Percentiles rank a stretch among this genome's conserved stretches.
Conservation (phyloP, 2,797 vertebrate genomes). For the Orientallactaga sibirica region DNA sequence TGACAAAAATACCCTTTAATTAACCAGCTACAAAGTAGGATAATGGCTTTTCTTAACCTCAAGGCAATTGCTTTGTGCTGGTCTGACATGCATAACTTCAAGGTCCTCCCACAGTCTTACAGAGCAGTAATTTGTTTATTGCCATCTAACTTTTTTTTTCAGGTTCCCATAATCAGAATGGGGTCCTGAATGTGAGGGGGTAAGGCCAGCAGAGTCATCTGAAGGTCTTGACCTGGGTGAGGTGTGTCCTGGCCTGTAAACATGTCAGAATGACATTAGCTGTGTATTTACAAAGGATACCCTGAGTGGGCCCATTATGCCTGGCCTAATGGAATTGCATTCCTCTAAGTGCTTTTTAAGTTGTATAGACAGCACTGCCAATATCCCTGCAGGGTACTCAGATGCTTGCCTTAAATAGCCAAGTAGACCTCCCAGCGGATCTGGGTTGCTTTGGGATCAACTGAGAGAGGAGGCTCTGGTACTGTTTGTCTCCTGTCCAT, state of each 20-base stretch:
- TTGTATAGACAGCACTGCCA: conserved; percentile 57
- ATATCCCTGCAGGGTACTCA: conserved; percentile 73
- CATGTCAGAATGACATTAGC: conserved; percentile 70
- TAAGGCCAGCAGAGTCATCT: conserved; percentile 35
- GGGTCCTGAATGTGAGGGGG: conserved; percentile 30
- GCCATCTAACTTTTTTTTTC: background rate
- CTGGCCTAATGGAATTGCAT: conserved; percentile 71
- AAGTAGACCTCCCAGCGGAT: background rate
- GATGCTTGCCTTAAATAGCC: conserved; percentile 62
- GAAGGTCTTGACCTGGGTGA: conserved; percentile 66
- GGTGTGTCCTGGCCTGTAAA: conserved; percentile 48
- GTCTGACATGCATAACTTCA: conserved; percentile 65
- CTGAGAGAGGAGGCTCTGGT: background rate
- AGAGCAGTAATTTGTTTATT: conserved; percentile 65
- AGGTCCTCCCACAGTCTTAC: conserved; percentile 60
- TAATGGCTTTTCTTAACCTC: conserved; percentile 58
- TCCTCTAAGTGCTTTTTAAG: conserved; percentile 78
- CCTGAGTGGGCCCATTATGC: conserved; percentile 73
- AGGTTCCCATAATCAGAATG: conserved; percentile 17
- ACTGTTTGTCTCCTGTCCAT: background rate
- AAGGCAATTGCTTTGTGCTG: conserved; percentile 49
- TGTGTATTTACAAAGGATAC: conserved; percentile 61
- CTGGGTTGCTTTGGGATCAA: background rate
- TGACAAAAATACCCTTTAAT: conserved; percentile 71
- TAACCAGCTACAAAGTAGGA: conserved; percentile 53